These are phyloP conservation scores for Lepeophtheirus salmonis DNA, from an alignment of 1,140 invertebrate genomes.

Conservation along the genomic window DNA sequence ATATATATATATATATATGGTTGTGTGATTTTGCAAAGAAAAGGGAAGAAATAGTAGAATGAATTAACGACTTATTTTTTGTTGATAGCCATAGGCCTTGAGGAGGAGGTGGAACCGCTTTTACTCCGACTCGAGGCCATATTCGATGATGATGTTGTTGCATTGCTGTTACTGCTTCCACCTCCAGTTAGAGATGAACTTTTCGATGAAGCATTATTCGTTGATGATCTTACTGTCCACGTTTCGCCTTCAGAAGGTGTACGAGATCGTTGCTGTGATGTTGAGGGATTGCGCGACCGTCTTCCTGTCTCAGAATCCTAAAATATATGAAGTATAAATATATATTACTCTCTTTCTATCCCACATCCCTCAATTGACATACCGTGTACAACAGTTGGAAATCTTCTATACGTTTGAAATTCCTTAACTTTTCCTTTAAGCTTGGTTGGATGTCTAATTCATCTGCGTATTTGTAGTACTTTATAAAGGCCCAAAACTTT, in stretches of 20 bases:
- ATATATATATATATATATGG: too few relatives aligned
- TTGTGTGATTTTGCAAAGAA: too few relatives aligned
- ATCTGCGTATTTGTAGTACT: conserved; percentile 63
- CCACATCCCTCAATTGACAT: too few relatives aligned
- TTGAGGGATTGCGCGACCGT: not conserved
- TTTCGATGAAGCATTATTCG: not conserved
- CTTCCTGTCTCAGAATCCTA: not conserved
- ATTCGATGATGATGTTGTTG: too few relatives aligned
- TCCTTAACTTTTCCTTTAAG: conserved; percentile 55
- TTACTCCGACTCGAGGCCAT: too few relatives aligned
- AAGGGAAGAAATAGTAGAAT: too few relatives aligned
- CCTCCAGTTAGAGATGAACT: not conserved
- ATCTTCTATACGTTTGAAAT: conserved; percentile 86
- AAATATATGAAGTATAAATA: not conserved
- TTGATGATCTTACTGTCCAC: not conserved
- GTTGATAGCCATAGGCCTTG: not conserved
- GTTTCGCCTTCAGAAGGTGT: not conserved
- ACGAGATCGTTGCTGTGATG: not conserved
- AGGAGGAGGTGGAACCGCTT: too few relatives aligned
- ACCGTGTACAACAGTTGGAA: conserved; percentile 34
- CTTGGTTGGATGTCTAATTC: conserved; percentile 58
- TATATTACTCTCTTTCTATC: not conserved
- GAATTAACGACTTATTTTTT: not conserved
- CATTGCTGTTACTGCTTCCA: not conserved
- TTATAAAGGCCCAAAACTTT: conserved; percentile 97